phyloP scores from a whole-genome alignment of 2,888 invertebrate genomes.

The Drosophila emarginata region DNA sequence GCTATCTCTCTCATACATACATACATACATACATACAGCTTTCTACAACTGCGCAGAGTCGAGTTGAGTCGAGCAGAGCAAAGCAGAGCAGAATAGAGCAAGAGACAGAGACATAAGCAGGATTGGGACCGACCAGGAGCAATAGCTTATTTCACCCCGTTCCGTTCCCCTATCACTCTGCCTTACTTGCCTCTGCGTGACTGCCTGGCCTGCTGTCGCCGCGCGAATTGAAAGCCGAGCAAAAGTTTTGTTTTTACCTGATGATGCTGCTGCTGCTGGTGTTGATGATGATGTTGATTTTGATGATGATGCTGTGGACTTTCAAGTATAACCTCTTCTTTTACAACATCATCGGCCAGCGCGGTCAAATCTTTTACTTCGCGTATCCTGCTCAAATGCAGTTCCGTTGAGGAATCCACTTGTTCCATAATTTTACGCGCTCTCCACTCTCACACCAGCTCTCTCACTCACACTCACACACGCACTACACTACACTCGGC shows the following conservation, averaged over 20 bases:
- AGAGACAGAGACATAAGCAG: constrained; percentile 53
- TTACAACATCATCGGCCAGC: constrained; percentile 77
- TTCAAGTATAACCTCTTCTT: constrained; percentile 80
- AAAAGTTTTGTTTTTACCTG: constrained; percentile 42
- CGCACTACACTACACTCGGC: constrained; percentile 43
- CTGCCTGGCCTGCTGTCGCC: constrained; percentile 1
- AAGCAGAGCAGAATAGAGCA: background rate
- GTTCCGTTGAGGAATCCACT: constrained; percentile 76
- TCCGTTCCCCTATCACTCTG: constrained; percentile 15
- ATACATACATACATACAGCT: constrained; percentile 33
- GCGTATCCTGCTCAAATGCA: constrained; percentile 80
- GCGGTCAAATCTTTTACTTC: constrained; percentile 77
- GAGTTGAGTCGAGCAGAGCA: background rate
- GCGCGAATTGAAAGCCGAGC: constrained; percentile 31
- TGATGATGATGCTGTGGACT: constrained; percentile 68
- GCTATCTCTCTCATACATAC: constrained; percentile 30
- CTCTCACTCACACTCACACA: constrained; percentile 42
- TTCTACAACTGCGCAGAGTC: constrained; percentile 66
- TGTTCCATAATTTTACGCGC: constrained; percentile 69
- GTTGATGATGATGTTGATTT: constrained; percentile 23
- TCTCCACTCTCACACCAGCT: constrained; percentile 6
- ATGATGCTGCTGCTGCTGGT: constrained; percentile 9
- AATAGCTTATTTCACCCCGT: constrained; percentile 21
- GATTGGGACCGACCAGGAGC: constrained; percentile 49
- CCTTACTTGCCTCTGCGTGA: constrained; percentile 27